phyloP scores from a whole-genome alignment of 2,797 vertebrate species.

The Thripadectes ignobilis region DNA sequence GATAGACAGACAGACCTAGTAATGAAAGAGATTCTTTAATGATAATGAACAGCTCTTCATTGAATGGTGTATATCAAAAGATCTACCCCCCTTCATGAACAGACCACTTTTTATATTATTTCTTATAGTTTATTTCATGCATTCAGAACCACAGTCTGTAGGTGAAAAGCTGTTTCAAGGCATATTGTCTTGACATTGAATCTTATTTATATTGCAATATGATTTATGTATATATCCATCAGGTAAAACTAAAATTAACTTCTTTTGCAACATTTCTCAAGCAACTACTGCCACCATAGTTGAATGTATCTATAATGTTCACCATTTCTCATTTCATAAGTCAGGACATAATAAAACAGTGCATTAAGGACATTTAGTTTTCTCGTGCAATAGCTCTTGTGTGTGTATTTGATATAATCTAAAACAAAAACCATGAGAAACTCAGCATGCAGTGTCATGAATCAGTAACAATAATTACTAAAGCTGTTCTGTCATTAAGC shows the following conservation, averaged over 20 bases:
- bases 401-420: neutral
- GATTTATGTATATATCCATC: neutral
- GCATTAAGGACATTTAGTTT: neutral
- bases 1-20: no score
- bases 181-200: neutral
- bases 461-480: neutral
- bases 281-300: neutral
- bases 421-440: neutral
- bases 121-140: neutral
- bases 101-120: neutral
- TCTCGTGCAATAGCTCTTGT: neutral
- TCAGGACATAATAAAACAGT: neutral
- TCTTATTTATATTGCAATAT: neutral
- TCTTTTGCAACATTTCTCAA: neutral
- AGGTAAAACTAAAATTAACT: neutral
- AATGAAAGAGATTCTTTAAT: neutral
- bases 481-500: neutral
- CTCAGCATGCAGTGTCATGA: neutral
- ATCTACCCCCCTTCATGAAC: rapidly evolving
- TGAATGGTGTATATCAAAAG: neutral
- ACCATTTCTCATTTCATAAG: neutral
- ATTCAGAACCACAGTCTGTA: neutral
- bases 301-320: neutral
- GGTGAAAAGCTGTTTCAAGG: neutral
- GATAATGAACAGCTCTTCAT: neutral